Conservation (phyloP, 2,888 invertebrate species). For the Dromius quadrimaculatus region DNA sequence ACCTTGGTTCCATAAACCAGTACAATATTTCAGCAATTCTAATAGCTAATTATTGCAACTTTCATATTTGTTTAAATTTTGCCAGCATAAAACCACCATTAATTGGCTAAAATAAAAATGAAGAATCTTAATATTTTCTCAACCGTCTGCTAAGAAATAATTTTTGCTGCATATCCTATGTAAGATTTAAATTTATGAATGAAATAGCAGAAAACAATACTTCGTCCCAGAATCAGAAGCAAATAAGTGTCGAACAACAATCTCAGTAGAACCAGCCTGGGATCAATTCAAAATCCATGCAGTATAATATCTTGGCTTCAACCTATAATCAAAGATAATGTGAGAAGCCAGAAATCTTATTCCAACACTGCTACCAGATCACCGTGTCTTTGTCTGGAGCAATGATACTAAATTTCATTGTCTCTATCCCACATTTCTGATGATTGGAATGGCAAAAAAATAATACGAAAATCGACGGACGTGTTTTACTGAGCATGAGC, state of each 20-base stretch:
- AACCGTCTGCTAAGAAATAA: too few relatives aligned
- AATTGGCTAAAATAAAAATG: too few relatives aligned
- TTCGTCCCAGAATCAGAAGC: neutral
- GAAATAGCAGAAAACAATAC: slow-evolving; percentile 21
- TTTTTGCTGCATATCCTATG: too few relatives aligned
- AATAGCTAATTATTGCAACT: too few relatives aligned
- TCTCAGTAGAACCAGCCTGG: slow-evolving; percentile 51
- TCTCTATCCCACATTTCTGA: slow-evolving; percentile 38
- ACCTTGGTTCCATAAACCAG: too few relatives aligned
- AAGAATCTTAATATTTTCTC: too few relatives aligned
- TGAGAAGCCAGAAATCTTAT: slow-evolving; percentile 55
- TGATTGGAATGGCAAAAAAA: slow-evolving; percentile 51
- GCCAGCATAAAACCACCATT: too few relatives aligned
- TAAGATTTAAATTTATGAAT: slow-evolving; percentile 16
- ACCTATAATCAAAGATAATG: slow-evolving; percentile 55
- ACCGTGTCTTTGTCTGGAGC: slow-evolving; percentile 29
- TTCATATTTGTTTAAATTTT: too few relatives aligned
- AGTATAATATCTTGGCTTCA: slow-evolving; percentile 53
- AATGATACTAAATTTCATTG: neutral
- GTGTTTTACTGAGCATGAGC: slow-evolving; percentile 34
- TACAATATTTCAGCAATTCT: too few relatives aligned
- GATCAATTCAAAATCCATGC: slow-evolving; percentile 38
- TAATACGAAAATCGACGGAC: slow-evolving; percentile 46
- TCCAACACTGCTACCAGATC: slow-evolving; percentile 55
- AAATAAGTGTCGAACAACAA: slow-evolving; percentile 3